Percentiles rank a stretch among this genome's conserved stretches.
phyloP scores from a whole-genome alignment of 2,888 invertebrate species.

The Meghimatium bilineatum region DNA sequence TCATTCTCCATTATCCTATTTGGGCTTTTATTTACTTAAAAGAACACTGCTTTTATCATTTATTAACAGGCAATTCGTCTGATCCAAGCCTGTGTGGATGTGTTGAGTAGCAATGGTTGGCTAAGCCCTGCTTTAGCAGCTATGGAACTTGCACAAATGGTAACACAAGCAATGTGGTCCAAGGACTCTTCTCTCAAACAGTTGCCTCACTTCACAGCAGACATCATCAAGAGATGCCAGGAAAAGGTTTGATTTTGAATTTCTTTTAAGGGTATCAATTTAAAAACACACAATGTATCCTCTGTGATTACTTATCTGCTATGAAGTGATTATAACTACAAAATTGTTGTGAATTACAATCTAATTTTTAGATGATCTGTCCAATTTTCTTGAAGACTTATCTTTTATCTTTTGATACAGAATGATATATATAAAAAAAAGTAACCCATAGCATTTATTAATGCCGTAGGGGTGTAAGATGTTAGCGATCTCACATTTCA shows the following conservation, averaged over 20 bases:
- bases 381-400: too few relatives aligned
- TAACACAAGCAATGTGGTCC: constrained; percentile 99
- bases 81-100: constrained; percentile 90
- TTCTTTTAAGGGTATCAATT: background rate
- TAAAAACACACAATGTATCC: background rate
- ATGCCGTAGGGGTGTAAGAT: too few relatives aligned
- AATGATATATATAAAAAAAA: too few relatives aligned
- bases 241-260: constrained; percentile 83
- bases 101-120: constrained; percentile 97
- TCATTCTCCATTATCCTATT: too few relatives aligned
- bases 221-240: constrained; percentile 91
- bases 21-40: background rate
- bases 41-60: background rate
- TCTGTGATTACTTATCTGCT: too few relatives aligned
- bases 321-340: too few relatives aligned
- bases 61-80: constrained; percentile 69
- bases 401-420: too few relatives aligned
- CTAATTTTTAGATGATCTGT: too few relatives aligned
- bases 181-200: constrained; percentile 98
- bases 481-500: too few relatives aligned
- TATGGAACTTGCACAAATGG: constrained; percentile 99
- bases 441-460: too few relatives aligned
- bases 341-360: too few relatives aligned
- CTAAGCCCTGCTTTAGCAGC: constrained; percentile 97
- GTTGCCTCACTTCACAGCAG: constrained; percentile 93